Base-by-base conservation (phyloP, 2,888 invertebrate species). In the Dicyrtoma fusca region DNA sequence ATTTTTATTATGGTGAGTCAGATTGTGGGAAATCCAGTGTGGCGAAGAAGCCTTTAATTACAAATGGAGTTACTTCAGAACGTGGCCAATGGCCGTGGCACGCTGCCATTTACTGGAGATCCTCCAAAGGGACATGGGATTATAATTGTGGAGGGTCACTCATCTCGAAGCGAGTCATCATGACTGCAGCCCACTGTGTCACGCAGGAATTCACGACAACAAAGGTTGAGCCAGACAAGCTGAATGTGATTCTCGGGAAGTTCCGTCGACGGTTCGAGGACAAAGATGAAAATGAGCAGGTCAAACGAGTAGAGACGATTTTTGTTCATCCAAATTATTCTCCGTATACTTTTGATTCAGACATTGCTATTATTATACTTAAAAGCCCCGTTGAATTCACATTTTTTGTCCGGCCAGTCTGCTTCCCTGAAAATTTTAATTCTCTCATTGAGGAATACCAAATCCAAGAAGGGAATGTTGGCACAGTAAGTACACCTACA, bases 1-100 rank as follows among this genome's bases (percentile, higher is more conserved):
- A n/a, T n/a, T n/a, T n/a, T n/a, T n/a, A n/a, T n/a, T n/a, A 34
- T 34, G 34, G 4, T 34, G 34, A 8, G 8, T 8, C 21, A 71
- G 75, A 83, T 82, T 87, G 87, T 80, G 88, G 88, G 0, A 85
- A 83, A 25, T 86, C 87, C 11, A 82, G 85, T 2, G 81, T 84
- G 0, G 85, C 85, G 79, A 83, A 88, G 0, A 85, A 85, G 74
- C 88, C 88, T 0, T 82, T 89, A 70, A 87, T 89, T 64, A 87
- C 88, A 4, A 85, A 87, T 75, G 89, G 89, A 0, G 85, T 86
- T 26, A 85, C 86, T 0, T 88, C 88, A 0, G 82, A 85, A 47
- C 87, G 87, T 73, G 89, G 88, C 0, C 88, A 89, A 79, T 89
- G 88, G 86, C 89, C 89, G 0, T 89, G 89, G 89, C 89, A 89